Conservation (phyloP, 92 coral and sea anemone species). For the Siderastrea siderea region DNA sequence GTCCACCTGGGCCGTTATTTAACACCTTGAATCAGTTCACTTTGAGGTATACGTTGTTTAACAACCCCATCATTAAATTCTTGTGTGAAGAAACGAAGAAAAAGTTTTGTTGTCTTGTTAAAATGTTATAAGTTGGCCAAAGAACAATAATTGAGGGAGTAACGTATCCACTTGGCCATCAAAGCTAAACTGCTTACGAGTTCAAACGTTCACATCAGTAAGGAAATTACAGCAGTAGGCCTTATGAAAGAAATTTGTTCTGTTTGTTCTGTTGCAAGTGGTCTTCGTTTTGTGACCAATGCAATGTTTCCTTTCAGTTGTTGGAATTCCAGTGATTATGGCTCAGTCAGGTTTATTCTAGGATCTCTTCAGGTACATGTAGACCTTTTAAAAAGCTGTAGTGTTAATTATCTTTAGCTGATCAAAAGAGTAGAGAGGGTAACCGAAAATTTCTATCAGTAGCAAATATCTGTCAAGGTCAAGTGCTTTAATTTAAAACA, state of each 20-base stretch:
- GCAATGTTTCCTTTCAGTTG: slow-evolving; percentile 38
- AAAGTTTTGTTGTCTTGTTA: too few species aligned
- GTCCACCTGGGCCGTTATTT: slow-evolving; percentile 47
- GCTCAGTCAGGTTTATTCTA: slow-evolving; percentile 43
- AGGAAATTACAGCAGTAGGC: too few species aligned
- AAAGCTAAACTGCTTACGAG: too few species aligned
- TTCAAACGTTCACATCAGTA: too few species aligned
- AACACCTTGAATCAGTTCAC: slow-evolving; percentile 44
- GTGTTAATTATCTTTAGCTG: not conserved
- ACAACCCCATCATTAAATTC: not conserved
- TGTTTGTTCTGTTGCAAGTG: not conserved
- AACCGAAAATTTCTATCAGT: too few species aligned
- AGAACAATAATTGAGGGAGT: too few species aligned
- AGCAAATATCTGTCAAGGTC: too few species aligned
- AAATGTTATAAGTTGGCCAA: too few species aligned
- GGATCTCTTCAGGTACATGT: slow-evolving; percentile 63
- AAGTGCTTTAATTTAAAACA: too few species aligned
- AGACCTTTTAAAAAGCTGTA: too few species aligned
- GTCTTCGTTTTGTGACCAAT: not conserved
- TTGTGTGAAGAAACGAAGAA: not conserved
- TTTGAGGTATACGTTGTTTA: slow-evolving; percentile 12
- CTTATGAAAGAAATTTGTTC: too few species aligned
- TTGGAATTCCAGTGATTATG: slow-evolving; percentile 44
- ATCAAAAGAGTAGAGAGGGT: not conserved
- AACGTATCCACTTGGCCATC: too few species aligned